Evolutionary conservation across 2,797 vertebrate species (phyloP).

Genomic region (Enoplosus armatus): DNA sequence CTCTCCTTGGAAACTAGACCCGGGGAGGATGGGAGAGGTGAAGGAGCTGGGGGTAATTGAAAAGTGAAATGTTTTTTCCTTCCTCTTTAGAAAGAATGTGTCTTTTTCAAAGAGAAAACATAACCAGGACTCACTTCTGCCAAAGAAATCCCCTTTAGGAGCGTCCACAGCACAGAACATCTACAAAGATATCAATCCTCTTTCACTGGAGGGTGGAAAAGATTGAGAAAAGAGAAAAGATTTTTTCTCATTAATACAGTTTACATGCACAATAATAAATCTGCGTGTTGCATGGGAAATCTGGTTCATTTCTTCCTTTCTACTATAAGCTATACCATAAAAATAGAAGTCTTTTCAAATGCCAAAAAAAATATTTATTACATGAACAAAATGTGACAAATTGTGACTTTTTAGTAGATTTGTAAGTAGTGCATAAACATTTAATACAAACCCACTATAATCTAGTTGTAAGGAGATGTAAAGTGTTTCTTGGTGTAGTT

Average conservation of each 20-base stretch:
- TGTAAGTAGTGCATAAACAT: neutral
- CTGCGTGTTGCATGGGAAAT: constrained; percentile 16
- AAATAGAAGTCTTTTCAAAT: constrained; percentile 13
- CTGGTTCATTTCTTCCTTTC: constrained; percentile 19
- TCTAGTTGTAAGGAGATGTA: neutral
- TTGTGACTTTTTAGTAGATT: neutral
- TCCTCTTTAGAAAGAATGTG: constrained; percentile 77
- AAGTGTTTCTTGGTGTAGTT: neutral
- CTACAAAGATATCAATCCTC: constrained; percentile 67
- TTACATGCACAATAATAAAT: constrained; percentile 40
- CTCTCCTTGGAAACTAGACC: constrained; percentile 88
- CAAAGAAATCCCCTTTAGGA: constrained; percentile 61
- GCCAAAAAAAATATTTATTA: neutral
- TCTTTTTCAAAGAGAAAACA: constrained; percentile 82
- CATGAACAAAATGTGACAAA: neutral
- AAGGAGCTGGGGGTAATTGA: constrained; percentile 88
- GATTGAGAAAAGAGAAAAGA: constrained; percentile 59
- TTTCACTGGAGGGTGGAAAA: constrained; percentile 55
- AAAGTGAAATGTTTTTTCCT: constrained; percentile 85
- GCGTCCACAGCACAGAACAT: constrained; percentile 45
- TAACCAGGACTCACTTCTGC: constrained; percentile 69
- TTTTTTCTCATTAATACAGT: constrained; percentile 66
- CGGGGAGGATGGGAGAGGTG: constrained; percentile 87
- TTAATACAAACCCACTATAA: neutral
- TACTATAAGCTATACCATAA: constrained; percentile 13